Evolutionary conservation across 2,797 vertebrate genomes (phyloP), one percentile per base, ranked within the genome.

Genomic region (Decapterus maruadsi): DNA sequence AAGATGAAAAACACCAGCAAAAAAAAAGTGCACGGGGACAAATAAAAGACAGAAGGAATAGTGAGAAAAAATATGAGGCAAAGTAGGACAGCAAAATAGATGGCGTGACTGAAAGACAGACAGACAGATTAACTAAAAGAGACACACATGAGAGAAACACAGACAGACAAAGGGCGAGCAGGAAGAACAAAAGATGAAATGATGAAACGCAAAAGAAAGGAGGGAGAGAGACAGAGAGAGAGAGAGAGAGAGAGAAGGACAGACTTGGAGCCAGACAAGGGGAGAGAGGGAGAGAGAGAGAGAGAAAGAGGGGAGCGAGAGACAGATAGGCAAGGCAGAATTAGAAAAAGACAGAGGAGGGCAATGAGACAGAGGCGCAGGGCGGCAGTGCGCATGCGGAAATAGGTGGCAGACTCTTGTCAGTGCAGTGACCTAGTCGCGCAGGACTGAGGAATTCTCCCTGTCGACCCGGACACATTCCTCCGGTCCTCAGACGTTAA

Each of bases 361-460:
- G 68, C 56, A 77, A 68, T 69, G 72, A 80, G 71, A 80, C 61
- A 43, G 55, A 73, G 72, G 76, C 50, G 63, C 77, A 85, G 78
- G 68, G 78, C 34, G 57, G 72, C 74, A 77, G 64, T 80, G 86
- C 36, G 65, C 80, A 70, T 78, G 86, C 84, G 83, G 81, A 88
- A 93, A 89, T 85, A 87, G 88, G 89, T 89, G 92, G 87, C 89
- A 87, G 91, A 84, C 89, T 90, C 90, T 89, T 87, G 91, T 89
- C 90, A 89, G 90, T 82, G 89, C 82, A 81, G 80, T 89, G 90
- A 92, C 91, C 89, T 88, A 88, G 88, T 93, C 88, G 76, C 84
- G 60, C 83, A 89, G 84, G 88, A 87, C 92, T 88, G 92, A 93
- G 91, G 91, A 94, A 94, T 94, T 93, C 91, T 90, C 86, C 83